A percentile compares a stretch with the other conserved stretches of the same genome.
These are phyloP conservation scores for Acrocyrtus sp. DNA, from an alignment of 2,888 invertebrate genomes.

Conservation along the genomic window DNA sequence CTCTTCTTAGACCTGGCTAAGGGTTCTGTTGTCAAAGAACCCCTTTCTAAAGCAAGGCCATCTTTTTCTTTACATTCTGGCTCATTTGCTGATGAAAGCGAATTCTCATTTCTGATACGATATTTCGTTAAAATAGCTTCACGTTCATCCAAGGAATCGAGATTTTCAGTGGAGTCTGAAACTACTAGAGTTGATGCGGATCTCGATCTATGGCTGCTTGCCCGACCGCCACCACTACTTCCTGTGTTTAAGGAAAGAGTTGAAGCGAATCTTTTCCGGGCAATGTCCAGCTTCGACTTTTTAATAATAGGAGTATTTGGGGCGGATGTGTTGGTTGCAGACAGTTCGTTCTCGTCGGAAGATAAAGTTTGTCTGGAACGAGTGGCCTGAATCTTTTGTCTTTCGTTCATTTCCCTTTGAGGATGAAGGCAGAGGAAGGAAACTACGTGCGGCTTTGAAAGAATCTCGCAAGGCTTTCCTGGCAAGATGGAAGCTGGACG, in stretches of 20 bases:
- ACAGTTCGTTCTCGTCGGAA: not conserved
- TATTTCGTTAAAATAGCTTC: not conserved
- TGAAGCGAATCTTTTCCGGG: constrained; percentile 16
- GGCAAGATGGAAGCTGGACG: constrained; percentile 15
- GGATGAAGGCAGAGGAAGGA: constrained; percentile 32
- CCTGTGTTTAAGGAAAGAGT: constrained; percentile 25
- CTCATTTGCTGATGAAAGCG: not conserved
- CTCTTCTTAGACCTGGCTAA: no score
- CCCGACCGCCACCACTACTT: not conserved
- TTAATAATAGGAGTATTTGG: constrained; percentile 24
- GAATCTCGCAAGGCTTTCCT: constrained; percentile 36
- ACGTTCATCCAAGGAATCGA: not conserved
- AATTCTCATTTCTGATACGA: not conserved
- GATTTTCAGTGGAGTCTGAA: constrained; percentile 1
- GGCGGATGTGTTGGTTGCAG: constrained; percentile 8
- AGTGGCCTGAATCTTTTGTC: not conserved
- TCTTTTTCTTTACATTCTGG: no score
- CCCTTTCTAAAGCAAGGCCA: not conserved
- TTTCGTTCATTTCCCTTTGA: not conserved
- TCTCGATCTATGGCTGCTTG: not conserved
- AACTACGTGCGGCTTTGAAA: constrained; percentile 40
- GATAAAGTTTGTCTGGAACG: not conserved
- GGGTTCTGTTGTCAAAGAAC: no score
- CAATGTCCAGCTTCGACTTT: constrained; percentile 23
- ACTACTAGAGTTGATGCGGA: constrained; percentile 15